Base-by-base conservation (phyloP, 2,113 vertebrate genomes). In the Python bivittatus region DNA sequence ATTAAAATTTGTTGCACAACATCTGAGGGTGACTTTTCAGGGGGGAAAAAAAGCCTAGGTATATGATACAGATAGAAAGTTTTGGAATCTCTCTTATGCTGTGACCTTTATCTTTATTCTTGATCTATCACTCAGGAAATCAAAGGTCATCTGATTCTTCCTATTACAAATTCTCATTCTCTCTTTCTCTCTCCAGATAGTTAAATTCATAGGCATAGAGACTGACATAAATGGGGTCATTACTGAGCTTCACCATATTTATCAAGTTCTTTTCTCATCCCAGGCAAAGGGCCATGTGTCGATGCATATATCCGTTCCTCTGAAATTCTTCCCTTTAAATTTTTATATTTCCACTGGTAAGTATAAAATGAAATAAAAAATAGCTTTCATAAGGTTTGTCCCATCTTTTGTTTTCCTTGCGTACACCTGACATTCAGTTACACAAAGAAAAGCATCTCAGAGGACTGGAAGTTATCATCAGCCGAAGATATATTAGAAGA, bases 21-120 rank as follows among this genome's bases (percentile, higher is more conserved):
- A 6, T 93, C 86, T 86, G 0, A 1, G 2, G 27, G 64, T 84
- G 15, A 25, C 86, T 58, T 0, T 10, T 94, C 48, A 92, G 29
- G 12, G 29, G 0, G 12, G 5, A 6, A 11, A 94, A 68, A 3
- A 93, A n/a, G n/a, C 84, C 83, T 92, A 92, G 9, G 91, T 89
- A 96, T 96, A 94, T 90, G 92, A 94, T 86, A 79, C 22, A 90
- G 90, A 52, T 96, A 64, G 91, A 96, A 94, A 54, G 94, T 79
- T 54, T 92, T 91, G 93, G 93, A 48, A 86, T 57, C 72, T 88
- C 4, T 57, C 88, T 93, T 95, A 84, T 92, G 68, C 85, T 38
- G 1, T 29, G 84, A 96, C 87, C 61, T 97, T 95, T 94, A 93
- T 91, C 94, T 96, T 90, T 85, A 94, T 33, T 93, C 90, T 29